Evolutionary conservation across 2,113 vertebrate genomes (phyloP), one percentile per base, ranked within the genome.

Genomic region (Lutjanus erythropterus): DNA sequence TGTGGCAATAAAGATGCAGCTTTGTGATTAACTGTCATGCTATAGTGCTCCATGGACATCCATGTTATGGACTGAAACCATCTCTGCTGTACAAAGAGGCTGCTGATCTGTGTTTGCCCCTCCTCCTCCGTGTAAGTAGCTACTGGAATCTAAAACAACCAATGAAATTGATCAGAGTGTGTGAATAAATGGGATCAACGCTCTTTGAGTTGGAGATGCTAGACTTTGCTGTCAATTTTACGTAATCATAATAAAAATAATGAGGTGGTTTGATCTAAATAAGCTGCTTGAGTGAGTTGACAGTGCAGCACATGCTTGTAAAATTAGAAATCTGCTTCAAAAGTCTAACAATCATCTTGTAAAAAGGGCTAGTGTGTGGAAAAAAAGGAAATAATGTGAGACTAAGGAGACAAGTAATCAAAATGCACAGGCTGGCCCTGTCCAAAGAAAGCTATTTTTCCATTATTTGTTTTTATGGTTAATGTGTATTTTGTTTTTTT

Each of bases 401-500:
- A 80, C 33, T 66, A 49, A 83, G 72, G 46, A 75, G 82, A 79
- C 39, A 85, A 75, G 67, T 80, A 89, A 81, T 83, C 72, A 83
- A 88, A 88, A 77, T 59, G 78, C 89, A 93, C 95, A 95, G 95
- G 95, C 94, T 94, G 95, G 95, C 86, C 95, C 95, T 96, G 94
- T 95, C 89, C 84, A 92, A 92, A 91, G 89, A 93, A 92, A 92
- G 91, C 81, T 92, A 94, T 95, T 93, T 94, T 93, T 94, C 78
- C 90, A 88, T 92, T 86, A 71, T 86, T 83, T 31, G 77, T 78
- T 23, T 65, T 89, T 89, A 42, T 25, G 44, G 59, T 80, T 61
- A 25, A 56, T 77, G 66, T 82, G 67, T 79, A 33, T 80, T 78
- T 71, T n/a, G n/a, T n/a, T 44, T 19, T 2, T 70, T 67, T 44